Conservation (phyloP, 2,888 invertebrate species). For the Chymomyza procnemis region DNA sequence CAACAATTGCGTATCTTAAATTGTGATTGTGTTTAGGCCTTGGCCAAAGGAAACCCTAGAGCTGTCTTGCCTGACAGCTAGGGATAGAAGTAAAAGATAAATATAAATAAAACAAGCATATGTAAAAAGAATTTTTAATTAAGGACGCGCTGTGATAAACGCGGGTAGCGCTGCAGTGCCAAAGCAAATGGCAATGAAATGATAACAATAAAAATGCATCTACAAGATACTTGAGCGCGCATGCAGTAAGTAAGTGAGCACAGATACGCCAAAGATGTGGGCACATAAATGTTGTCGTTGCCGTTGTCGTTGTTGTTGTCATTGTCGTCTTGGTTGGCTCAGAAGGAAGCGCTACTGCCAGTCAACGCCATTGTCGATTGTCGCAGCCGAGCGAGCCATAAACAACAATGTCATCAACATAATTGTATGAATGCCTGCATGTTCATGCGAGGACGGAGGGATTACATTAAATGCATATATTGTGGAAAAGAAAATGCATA, state of each 20-base stretch:
- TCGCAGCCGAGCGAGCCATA: conserved; percentile 45
- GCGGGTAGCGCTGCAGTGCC: conserved; percentile 20
- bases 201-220: conserved; percentile 42
- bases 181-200: conserved; percentile 59
- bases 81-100: neutral
- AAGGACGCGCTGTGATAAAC: conserved; percentile 46
- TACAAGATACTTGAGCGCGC: neutral
- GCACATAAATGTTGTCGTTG: conserved; percentile 61
- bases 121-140: conserved; percentile 67
- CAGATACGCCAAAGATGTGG: conserved; percentile 41
- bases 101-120: conserved; percentile 1
- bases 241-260: neutral
- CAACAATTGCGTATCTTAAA: neutral
- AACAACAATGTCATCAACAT: conserved; percentile 74
- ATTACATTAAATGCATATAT: neutral
- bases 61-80: neutral
- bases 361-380: neutral
- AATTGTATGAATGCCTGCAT: conserved; percentile 67
- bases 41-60: neutral
- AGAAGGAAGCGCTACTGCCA: conserved; percentile 12
- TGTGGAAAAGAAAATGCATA: conserved; percentile 52
- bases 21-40: neutral
- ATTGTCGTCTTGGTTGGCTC: neutral
- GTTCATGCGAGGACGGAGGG: conserved; percentile 25
- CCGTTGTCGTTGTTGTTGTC: conserved; percentile 17